Evolutionary conservation across 2,113 vertebrate genomes (phyloP), one percentile per base, ranked within the genome.

Genomic region (Pionites leucogaster): DNA sequence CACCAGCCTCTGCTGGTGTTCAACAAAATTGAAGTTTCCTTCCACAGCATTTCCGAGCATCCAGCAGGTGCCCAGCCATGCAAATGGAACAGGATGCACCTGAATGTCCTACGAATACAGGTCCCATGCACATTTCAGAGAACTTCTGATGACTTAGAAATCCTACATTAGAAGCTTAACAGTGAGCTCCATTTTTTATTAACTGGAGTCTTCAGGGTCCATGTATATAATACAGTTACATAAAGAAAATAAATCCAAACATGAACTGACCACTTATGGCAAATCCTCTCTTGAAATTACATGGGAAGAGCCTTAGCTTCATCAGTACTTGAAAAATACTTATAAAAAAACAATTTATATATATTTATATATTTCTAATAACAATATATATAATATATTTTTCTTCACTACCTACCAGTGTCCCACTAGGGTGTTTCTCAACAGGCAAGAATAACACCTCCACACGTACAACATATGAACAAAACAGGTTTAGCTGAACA

Each of bases 381-480:
- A 35, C 23, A 23, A 59, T 10, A 59, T 3, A 59, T 24, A 35
- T 7, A 24, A 59, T 59, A 5, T 6, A 14, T 65, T 87, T 79
- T 82, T 42, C 67, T 42, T 81, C 75, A 29, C 37, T 57, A 44
- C 33, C 44, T 57, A 41, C 39, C 46, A 33, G 28, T 2, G 16
- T 22, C 55, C 64, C 49, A n/a, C 3, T 5, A 44, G 2, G 29
- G 33, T 42, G 59, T 77, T 72, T 42, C 28, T 72, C 64, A 28
- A 2, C 28, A 57, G 50, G 15, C 8, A 31, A n/a, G 57, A 55
- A 6, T 5, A 49, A 28, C 37, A 31, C 24, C 22, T 42, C 25
- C 20, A 2, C 62, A 12, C 1, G 1, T 33, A 14, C 7, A 7
- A 18, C 0, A 0, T 46, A 27, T 3, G 13, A 62, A 4, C 28